Evolutionary conservation across 1,140 invertebrate species (phyloP).

Genomic region (Stegodyphus dumicola): DNA sequence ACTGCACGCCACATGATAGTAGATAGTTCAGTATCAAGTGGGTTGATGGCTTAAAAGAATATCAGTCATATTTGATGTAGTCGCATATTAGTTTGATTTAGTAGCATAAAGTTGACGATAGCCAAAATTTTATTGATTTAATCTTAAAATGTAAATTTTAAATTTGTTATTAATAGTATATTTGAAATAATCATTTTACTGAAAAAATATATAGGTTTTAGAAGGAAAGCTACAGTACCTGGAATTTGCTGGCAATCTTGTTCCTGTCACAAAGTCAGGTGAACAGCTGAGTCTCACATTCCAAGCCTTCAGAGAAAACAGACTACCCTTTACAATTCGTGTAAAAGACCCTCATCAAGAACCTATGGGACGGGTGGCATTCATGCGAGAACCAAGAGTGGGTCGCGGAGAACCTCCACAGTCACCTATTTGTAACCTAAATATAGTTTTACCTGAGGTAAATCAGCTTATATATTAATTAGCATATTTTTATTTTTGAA

Average conservation of each 20-base stretch:
- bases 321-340: constrained; percentile 93
- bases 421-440: constrained; percentile 95
- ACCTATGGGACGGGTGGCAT: constrained; percentile 91
- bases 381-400: constrained; percentile 89
- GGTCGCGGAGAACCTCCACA: constrained; percentile 90
- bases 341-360: constrained; percentile 94
- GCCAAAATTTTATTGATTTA: neutral
- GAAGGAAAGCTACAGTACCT: constrained; percentile 95
- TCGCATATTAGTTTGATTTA: too few species aligned
- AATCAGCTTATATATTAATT: neutral
- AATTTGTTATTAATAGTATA: neutral
- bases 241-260: constrained; percentile 97
- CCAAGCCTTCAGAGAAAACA: constrained; percentile 96
- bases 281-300: constrained; percentile 97
- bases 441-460: constrained; percentile 92
- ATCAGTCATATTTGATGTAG: too few species aligned
- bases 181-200: constrained; percentile 1
- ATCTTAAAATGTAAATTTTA: neutral
- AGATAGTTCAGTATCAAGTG: too few species aligned
- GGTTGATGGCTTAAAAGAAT: too few species aligned
- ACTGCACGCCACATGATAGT: too few species aligned
- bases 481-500: neutral
- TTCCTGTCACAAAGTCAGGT: constrained; percentile 97
- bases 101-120: too few species aligned
- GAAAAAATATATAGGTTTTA: constrained; percentile 77